These are phyloP conservation scores for Enteromius treurensis DNA, from an alignment of 2,797 vertebrate species.

Conservation along the genomic window DNA sequence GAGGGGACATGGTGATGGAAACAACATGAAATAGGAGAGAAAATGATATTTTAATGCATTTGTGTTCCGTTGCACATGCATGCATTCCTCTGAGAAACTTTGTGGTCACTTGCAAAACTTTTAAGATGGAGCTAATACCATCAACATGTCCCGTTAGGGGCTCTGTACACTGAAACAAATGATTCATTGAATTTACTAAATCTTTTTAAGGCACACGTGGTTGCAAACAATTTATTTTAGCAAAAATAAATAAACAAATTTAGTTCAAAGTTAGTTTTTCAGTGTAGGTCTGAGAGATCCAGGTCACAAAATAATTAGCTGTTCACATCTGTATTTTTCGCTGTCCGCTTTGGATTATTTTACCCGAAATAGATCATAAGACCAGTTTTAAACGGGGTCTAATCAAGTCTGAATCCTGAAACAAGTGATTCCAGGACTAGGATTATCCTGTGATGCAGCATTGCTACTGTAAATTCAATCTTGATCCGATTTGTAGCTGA, in stretches of 20 bases:
- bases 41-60: background rate
- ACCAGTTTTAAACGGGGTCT: slow-evolving; percentile 59
- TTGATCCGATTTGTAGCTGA: slow-evolving; percentile 63
- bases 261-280: too few species aligned
- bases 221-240: too few species aligned
- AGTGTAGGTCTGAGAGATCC: background rate
- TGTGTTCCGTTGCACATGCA: background rate
- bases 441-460: slow-evolving; percentile 81
- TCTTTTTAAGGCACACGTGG: too few species aligned
- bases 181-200: too few species aligned
- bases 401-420: background rate
- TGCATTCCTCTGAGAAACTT: background rate
- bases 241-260: too few species aligned
- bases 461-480: slow-evolving; percentile 81
- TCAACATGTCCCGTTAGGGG: background rate
- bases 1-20: background rate
- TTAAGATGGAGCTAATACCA: background rate
- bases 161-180: background rate
- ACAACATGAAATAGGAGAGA: background rate
- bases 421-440: slow-evolving; percentile 75
- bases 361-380: background rate
- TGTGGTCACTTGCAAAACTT: background rate
- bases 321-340: background rate
- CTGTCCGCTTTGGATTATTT: background rate
- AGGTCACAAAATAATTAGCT: background rate